phyloP scores from a whole-genome alignment of 2,113 vertebrate genomes.

The Arenaria interpres region DNA sequence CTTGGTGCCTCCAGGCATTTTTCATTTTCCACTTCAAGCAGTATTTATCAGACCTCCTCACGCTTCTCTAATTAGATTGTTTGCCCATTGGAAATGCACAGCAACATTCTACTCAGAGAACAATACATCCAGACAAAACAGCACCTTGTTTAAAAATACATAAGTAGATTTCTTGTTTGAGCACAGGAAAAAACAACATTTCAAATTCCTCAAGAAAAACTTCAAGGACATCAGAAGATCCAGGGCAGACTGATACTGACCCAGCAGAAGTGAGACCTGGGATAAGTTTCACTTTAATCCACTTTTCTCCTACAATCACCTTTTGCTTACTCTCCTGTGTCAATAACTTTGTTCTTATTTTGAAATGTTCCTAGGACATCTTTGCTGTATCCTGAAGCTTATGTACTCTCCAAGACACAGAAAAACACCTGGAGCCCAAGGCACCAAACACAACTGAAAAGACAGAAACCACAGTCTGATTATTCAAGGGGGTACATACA shows the following conservation, averaged over 20 bases:
- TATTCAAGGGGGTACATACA: neutral
- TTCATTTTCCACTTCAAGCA: neutral
- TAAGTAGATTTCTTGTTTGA: neutral
- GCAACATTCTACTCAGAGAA: neutral
- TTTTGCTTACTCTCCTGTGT: neutral
- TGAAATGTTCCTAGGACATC: neutral
- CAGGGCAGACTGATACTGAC: neutral
- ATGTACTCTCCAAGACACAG: neutral
- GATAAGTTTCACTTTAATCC: neutral
- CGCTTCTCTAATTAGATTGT: neutral
- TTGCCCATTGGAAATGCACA: slow-evolving; percentile 7
- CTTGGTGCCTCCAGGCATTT: neutral
- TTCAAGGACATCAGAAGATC: neutral
- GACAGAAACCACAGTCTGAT: neutral
- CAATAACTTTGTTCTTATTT: neutral
- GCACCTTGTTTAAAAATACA: slow-evolving; percentile 51
- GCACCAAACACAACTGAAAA: neutral
- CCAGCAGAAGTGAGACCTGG: neutral
- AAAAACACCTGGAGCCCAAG: neutral
- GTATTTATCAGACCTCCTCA: neutral
- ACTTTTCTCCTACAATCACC: neutral
- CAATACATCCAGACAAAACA: slow-evolving; percentile 1
- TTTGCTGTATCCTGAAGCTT: neutral
- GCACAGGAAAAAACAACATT: neutral
- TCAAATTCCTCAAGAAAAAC: slow-evolving; percentile 4